Conservation (phyloP, 2,888 invertebrate species). For the Lasioglossum figueresi region DNA sequence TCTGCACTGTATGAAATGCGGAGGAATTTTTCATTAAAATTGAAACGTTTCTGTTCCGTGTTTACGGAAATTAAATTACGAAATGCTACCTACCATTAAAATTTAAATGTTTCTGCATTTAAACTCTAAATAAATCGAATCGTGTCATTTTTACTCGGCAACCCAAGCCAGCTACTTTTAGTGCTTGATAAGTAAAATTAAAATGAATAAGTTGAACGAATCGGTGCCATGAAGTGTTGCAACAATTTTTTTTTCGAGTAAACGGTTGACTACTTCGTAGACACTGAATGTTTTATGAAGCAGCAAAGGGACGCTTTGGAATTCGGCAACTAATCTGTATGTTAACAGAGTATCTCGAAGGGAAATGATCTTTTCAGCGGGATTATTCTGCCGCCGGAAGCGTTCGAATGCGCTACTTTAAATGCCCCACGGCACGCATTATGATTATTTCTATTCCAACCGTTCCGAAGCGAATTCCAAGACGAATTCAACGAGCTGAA, state of each 20-base stretch:
- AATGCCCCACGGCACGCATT: constrained; percentile 2
- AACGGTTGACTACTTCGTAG: neutral
- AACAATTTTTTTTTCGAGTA: neutral
- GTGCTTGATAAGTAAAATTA: too few relatives aligned
- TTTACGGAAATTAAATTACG: neutral
- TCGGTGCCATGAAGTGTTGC: neutral
- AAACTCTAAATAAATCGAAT: neutral
- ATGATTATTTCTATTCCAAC: constrained; percentile 1
- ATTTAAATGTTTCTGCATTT: too few relatives aligned
- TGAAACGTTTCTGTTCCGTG: neutral
- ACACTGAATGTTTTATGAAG: neutral
- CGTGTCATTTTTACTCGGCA: neutral
- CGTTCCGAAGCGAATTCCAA: constrained; percentile 14
- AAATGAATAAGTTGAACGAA: too few relatives aligned
- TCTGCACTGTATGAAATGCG: neutral
- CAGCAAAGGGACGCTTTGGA: neutral
- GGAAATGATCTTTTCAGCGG: constrained; percentile 2
- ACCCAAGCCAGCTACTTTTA: too few relatives aligned
- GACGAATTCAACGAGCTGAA: constrained; percentile 11
- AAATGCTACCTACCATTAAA: too few relatives aligned
- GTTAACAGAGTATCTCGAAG: neutral
- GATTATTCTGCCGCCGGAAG: neutral
- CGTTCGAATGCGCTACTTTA: neutral
- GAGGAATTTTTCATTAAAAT: neutral
- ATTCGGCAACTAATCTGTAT: neutral